Conservation (phyloP, 2,113 vertebrate species). For the Carollia perspicillata region DNA sequence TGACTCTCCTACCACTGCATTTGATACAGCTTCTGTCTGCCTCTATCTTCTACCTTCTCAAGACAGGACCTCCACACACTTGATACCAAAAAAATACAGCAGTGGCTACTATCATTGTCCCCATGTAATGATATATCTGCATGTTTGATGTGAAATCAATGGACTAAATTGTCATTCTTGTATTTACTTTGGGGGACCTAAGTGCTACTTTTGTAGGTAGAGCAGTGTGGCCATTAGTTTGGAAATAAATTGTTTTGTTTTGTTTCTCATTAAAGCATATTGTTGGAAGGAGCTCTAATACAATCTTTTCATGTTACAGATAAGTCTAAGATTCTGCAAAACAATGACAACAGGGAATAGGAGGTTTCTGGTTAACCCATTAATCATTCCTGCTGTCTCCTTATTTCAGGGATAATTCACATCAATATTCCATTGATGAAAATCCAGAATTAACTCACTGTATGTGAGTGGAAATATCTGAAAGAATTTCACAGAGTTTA, state of each 20-base stretch:
- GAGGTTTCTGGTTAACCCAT: not conserved
- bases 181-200: not conserved
- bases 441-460: not conserved
- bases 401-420: not conserved
- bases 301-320: not conserved
- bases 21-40: rapidly evolving
- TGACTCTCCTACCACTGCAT: not conserved
- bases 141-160: not conserved
- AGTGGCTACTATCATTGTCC: not conserved
- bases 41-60: not conserved
- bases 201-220: not conserved
- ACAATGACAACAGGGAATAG: not conserved
- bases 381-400: not conserved
- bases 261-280: not conserved
- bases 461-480: not conserved
- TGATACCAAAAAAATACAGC: not conserved
- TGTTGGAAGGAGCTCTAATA: not conserved
- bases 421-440: not conserved
- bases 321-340: not conserved
- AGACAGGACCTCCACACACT: not conserved
- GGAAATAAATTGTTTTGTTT: not conserved
- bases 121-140: not conserved
- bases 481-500: not conserved
- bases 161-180: not conserved
- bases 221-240: not conserved